phyloP scores from a whole-genome alignment of 2,113 vertebrate species.

The Centropristis striata region DNA sequence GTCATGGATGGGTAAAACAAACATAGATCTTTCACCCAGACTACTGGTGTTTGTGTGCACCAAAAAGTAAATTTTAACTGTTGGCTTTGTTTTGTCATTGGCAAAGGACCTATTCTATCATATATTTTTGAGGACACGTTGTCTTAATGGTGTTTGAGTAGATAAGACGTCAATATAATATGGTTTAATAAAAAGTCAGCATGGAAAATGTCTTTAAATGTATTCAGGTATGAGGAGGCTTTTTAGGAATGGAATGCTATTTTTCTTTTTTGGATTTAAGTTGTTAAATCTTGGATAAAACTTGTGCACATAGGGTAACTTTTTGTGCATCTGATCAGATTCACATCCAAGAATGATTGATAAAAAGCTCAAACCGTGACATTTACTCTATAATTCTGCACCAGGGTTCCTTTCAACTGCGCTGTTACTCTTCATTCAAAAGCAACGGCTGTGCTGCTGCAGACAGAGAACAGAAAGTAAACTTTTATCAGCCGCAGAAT shows the following conservation, averaged over 20 bases:
- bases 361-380: slow-evolving; percentile 36
- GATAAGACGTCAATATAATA: too few species aligned
- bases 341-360: slow-evolving; percentile 36
- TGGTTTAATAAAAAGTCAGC: too few species aligned
- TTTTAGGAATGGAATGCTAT: neutral
- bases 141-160: neutral
- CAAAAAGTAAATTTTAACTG: too few species aligned
- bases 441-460: neutral
- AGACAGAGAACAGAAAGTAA: slow-evolving; percentile 51
- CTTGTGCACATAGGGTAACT: slow-evolving; percentile 22
- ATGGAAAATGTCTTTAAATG: neutral
- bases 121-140: too few species aligned
- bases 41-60: too few species aligned
- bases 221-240: neutral
- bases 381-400: slow-evolving; percentile 36
- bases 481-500: slow-evolving; percentile 70
- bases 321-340: slow-evolving; percentile 31
- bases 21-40: too few species aligned
- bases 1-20: too few species aligned
- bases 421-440: slow-evolving; percentile 29
- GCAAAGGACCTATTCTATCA: too few species aligned
- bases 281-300: slow-evolving; percentile 8
- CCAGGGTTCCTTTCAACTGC: slow-evolving; percentile 35
- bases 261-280: neutral
- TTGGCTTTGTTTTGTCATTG: too few species aligned